These are phyloP conservation scores for Fopius arisanus DNA, from an alignment of 1,140 invertebrate genomes.

Conservation along the genomic window DNA sequence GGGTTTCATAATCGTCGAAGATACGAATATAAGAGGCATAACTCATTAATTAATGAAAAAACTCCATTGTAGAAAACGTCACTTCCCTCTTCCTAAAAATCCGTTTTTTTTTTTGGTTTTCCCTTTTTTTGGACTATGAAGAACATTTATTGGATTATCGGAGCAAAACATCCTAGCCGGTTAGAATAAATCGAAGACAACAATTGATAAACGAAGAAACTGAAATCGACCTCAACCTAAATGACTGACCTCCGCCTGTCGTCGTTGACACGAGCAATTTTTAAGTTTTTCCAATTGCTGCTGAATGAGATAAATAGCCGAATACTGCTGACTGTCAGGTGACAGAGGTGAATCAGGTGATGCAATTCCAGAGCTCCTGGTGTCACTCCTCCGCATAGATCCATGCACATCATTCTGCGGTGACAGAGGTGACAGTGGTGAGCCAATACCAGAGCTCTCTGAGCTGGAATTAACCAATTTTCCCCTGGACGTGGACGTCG, in stretches of 20 bases:
- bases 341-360: constrained; percentile 49
- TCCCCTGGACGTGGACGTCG: constrained; percentile 17
- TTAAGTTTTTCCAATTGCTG: constrained; percentile 49
- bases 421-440: constrained; percentile 53
- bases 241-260: constrained; percentile 48
- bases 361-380: constrained; percentile 51
- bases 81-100: no score
- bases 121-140: no score
- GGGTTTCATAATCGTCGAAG: no score
- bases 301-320: constrained; percentile 51
- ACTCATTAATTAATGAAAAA: no score
- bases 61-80: no score
- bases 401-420: constrained; percentile 42
- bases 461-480: constrained; percentile 52
- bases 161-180: no score
- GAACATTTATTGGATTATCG: no score
- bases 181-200: no score
- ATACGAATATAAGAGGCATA: no score
- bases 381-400: constrained; percentile 42
- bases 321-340: constrained; percentile 51
- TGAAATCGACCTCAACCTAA: not conserved
- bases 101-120: no score
- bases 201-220: not conserved
- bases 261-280: constrained; percentile 48
- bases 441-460: constrained; percentile 54